Conservation (phyloP, 2,113 vertebrate genomes). For the Chaetorhynchus papuensis region DNA sequence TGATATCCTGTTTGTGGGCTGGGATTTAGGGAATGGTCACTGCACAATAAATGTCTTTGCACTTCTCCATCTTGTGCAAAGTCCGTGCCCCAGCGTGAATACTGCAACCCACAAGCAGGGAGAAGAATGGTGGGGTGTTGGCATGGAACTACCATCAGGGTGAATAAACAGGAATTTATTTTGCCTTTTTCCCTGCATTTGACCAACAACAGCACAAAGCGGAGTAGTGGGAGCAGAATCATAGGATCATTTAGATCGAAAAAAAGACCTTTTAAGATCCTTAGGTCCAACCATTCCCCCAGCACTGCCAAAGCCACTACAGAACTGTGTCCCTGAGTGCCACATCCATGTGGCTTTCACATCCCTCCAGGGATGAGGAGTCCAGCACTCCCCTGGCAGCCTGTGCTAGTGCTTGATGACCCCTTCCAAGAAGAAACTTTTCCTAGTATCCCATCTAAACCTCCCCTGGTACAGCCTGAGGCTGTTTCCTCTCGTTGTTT, state of each 20-base stretch:
- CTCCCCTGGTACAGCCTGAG: not conserved
- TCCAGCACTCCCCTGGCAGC: not conserved
- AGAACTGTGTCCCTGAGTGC: not conserved
- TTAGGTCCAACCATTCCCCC: accelerated
- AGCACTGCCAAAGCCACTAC: not conserved
- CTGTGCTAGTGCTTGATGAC: not conserved
- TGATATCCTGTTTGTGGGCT: too few species aligned
- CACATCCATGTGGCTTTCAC: not conserved
- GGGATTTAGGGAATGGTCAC: too few species aligned
- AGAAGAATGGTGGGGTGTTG: not conserved
- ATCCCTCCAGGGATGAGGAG: not conserved
- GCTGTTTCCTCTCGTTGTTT: accelerated
- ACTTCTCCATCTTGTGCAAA: too few species aligned
- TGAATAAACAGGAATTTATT: not conserved
- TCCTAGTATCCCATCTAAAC: not conserved
- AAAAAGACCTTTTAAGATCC: not conserved
- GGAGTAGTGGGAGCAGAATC: not conserved
- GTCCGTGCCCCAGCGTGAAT: too few species aligned
- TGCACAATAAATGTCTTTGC: too few species aligned
- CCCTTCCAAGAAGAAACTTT: not conserved
- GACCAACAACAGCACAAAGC: not conserved
- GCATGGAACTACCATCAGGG: not conserved
- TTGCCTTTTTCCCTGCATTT: not conserved
- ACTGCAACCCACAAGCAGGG: too few species aligned
- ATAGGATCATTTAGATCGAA: not conserved